Base-by-base conservation (phyloP, 2,888 invertebrate species). In the Drosophila eohydei region DNA sequence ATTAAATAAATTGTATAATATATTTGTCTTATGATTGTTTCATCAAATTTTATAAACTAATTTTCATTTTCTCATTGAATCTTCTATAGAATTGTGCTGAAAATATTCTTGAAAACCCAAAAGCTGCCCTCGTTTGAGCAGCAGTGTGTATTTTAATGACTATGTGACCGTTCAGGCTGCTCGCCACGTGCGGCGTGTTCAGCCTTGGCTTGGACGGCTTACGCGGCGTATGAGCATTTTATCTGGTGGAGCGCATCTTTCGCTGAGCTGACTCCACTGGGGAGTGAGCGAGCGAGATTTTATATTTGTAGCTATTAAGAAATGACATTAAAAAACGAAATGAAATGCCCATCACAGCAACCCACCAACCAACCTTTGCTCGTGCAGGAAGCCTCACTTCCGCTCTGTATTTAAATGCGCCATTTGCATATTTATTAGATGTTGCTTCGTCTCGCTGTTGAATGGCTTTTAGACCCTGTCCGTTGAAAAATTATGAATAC, bases 361-460 rank as follows among this genome's bases (percentile, higher is more conserved):
- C 26, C 36, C 36, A 7, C 26, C 38, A 14, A 14, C 16, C 41
- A 38, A 32, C 54, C 46, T 28, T 57, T 16, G 30, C 52, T n/a
- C 28, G 30, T 14, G 65, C 32, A 51, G 56, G 38, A 32, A 28
- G 40, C 58, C 66, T 71, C 51, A 32, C 52, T 57, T 62, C 62
- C 71, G 65, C 65, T 57, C 61, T 30, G 60, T 78, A 85, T 85
- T 85, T 88, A 85, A 84, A 82, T 86, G 78, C 88, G 83, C 79
- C 81, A 88, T 88, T 89, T 89, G 84, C 86, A 87, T 86, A 89
- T 89, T 88, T 88, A 89, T 88, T 89, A 88, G 83, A 86, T 80
- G 83, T 43, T 50, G 65, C 67, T 58, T 56, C 55, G 56, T 51
- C 70, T 65, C 52, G 51, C 43, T 38, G 46, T 44, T 60, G 55